Conservation (phyloP, 1,140 invertebrate genomes). For the Varroa destructor region DNA sequence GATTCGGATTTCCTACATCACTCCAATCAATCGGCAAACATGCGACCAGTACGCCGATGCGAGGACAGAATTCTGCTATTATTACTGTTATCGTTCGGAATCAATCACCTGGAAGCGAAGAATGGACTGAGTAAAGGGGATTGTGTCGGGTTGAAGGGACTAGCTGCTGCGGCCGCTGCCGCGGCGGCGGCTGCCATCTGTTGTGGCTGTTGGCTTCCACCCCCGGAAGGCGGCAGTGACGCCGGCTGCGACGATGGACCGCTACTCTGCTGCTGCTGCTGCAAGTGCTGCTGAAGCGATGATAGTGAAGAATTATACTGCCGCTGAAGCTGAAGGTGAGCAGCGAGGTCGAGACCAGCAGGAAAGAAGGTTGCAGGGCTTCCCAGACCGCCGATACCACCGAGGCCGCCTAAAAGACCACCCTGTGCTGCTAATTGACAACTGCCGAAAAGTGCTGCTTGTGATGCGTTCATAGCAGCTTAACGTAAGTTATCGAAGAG, state of each 20-base stretch:
- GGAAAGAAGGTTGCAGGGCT: conserved; percentile 24
- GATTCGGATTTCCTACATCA: no score
- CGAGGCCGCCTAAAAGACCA: conserved; percentile 2
- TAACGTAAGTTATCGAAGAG: not conserved
- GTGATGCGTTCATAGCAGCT: conserved; percentile 25
- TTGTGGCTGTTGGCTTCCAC: no score
- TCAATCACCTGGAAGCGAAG: conserved; percentile 5
- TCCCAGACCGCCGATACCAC: not conserved
- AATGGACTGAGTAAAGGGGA: conserved; percentile 23
- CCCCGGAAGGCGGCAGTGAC: not conserved
- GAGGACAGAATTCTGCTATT: no score
- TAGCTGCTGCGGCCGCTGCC: conserved; percentile 12
- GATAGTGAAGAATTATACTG: conserved; percentile 4
- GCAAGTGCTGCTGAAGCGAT: not conserved
- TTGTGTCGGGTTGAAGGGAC: conserved; percentile 13
- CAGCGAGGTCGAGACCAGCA: conserved; percentile 13
- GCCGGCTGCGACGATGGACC: no score
- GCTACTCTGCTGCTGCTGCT: conserved; percentile 15
- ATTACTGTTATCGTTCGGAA: not conserved
- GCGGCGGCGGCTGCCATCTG: not conserved
- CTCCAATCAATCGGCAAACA: no score
- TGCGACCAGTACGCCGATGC: no score
- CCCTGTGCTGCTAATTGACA: not conserved
- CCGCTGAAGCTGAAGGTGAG: conserved; percentile 1
- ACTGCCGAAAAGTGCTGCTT: conserved; percentile 22